These are phyloP conservation scores for Drosophila emarginata DNA, from an alignment of 2,888 invertebrate species.

Conservation along the genomic window DNA sequence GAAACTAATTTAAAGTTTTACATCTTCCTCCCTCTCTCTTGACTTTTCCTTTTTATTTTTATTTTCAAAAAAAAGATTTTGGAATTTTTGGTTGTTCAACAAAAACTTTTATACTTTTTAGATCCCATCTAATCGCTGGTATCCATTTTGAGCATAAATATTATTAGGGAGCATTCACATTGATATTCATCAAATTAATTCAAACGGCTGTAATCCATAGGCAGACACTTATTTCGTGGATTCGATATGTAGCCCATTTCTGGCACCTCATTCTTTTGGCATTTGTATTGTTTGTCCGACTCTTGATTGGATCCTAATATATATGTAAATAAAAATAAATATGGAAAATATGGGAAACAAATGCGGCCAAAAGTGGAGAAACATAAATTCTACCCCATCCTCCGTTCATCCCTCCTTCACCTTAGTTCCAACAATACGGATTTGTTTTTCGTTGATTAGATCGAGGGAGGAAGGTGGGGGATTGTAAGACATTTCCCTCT, in stretches of 20 bases:
- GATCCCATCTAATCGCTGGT: slow-evolving; percentile 64
- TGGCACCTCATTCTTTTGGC: slow-evolving; percentile 41
- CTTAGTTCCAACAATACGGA: slow-evolving; percentile 11
- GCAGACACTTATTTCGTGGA: slow-evolving; percentile 37
- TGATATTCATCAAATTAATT: slow-evolving; percentile 53
- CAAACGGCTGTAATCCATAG: slow-evolving; percentile 63
- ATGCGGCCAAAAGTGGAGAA: slow-evolving; percentile 64
- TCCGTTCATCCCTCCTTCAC: background rate
- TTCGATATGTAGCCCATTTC: slow-evolving; percentile 38
- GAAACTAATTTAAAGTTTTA: slow-evolving; percentile 67
- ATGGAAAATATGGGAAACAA: slow-evolving; percentile 43
- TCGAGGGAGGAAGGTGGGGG: background rate
- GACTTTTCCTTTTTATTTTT: background rate
- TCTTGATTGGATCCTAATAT: slow-evolving; percentile 62
- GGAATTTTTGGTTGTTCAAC: slow-evolving; percentile 30
- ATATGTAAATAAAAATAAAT: slow-evolving; percentile 31
- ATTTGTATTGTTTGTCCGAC: slow-evolving; percentile 50
- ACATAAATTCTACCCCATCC: slow-evolving; percentile 47
- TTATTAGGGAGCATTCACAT: slow-evolving; percentile 40
- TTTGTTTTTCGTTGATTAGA: slow-evolving; percentile 12
- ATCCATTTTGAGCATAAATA: slow-evolving; percentile 60
- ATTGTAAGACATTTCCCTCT: slow-evolving; percentile 13
- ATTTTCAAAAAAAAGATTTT: slow-evolving; percentile 38
- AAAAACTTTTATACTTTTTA: slow-evolving; percentile 21
- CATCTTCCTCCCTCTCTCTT: background rate